A percentile compares a stretch with the other conserved stretches of the same genome.
phyloP scores from a whole-genome alignment of 2,888 invertebrate genomes.

The Oligia latruncula region DNA sequence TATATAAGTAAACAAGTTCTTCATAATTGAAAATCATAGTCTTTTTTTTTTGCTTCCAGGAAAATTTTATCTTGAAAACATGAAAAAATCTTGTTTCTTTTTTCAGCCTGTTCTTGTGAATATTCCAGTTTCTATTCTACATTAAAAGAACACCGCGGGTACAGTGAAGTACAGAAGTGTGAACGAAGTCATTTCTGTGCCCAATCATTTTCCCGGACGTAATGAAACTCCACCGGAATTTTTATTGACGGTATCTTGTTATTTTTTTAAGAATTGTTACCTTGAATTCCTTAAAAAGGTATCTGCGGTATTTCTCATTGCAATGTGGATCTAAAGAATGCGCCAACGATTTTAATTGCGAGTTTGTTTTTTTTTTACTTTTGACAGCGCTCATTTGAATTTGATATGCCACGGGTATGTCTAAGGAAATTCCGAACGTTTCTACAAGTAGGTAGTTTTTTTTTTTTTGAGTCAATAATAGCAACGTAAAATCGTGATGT shows the following conservation, averaged over 20 bases:
- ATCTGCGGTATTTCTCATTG: slow-evolving; percentile 26
- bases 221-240: slow-evolving; percentile 47
- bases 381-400: slow-evolving; percentile 37
- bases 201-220: slow-evolving; percentile 38
- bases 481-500: not conserved
- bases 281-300: slow-evolving; percentile 25
- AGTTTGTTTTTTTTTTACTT: slow-evolving; percentile 21
- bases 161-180: slow-evolving; percentile 29
- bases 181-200: slow-evolving; percentile 30
- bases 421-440: not conserved
- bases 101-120: not conserved
- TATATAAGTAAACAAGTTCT: too few relatives aligned
- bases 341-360: slow-evolving; percentile 41
- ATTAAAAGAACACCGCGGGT: slow-evolving; percentile 10
- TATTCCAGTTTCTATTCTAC: slow-evolving; percentile 1
- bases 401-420: slow-evolving; percentile 10
- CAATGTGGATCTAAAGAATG: slow-evolving; percentile 30
- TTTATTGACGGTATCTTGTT: slow-evolving; percentile 45
- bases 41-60: not conserved
- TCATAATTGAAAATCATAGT: not conserved
- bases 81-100: not conserved
- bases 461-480: not conserved
- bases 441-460: too few relatives aligned
- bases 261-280: slow-evolving; percentile 35
- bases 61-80: not conserved